Percentiles rank a stretch among this genome's conserved stretches.
phyloP scores from a whole-genome alignment of 2,797 vertebrate genomes.

The Pitangus sulphuratus region DNA sequence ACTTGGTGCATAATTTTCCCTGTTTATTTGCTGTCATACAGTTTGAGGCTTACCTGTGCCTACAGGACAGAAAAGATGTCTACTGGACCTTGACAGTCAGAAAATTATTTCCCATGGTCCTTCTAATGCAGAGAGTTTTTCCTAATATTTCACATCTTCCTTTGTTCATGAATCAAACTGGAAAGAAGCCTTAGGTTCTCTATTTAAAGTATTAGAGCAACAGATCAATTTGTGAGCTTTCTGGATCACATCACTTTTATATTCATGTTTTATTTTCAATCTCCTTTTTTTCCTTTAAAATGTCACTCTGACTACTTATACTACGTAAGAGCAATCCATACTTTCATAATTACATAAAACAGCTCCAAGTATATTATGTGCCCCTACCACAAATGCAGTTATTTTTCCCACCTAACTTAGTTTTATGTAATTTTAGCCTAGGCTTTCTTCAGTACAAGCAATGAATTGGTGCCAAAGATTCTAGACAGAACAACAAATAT shows the following conservation, averaged over 20 bases:
- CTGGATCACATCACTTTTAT: slow-evolving; percentile 13
- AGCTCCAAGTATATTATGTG: background rate
- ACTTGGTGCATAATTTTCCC: slow-evolving; percentile 6
- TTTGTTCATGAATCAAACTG: background rate
- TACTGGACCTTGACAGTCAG: background rate
- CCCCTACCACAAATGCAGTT: slow-evolving; percentile 23
- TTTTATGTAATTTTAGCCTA: slow-evolving; percentile 10
- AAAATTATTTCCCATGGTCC: background rate
- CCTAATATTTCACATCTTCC: background rate
- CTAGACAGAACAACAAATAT: slow-evolving; percentile 41
- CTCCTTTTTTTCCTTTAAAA: slow-evolving; percentile 46
- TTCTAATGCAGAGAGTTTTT: background rate
- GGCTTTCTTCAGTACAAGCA: background rate
- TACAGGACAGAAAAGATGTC: background rate
- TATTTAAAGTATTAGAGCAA: slow-evolving; percentile 22
- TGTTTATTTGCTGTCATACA: slow-evolving; percentile 1
- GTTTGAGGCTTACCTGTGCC: background rate
- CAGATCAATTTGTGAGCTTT: slow-evolving; percentile 47
- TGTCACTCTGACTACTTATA: slow-evolving; percentile 28
- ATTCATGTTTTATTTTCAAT: slow-evolving; percentile 18
- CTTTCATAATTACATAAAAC: slow-evolving; percentile 39
- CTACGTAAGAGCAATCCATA: slow-evolving; percentile 59
- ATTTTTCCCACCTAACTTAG: slow-evolving; percentile 16
- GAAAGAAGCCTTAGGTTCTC: slow-evolving; percentile 13
- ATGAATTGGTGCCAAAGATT: slow-evolving; percentile 13